Base-by-base conservation (phyloP, 2,888 invertebrate genomes). In the Drosophila meridionalis region DNA sequence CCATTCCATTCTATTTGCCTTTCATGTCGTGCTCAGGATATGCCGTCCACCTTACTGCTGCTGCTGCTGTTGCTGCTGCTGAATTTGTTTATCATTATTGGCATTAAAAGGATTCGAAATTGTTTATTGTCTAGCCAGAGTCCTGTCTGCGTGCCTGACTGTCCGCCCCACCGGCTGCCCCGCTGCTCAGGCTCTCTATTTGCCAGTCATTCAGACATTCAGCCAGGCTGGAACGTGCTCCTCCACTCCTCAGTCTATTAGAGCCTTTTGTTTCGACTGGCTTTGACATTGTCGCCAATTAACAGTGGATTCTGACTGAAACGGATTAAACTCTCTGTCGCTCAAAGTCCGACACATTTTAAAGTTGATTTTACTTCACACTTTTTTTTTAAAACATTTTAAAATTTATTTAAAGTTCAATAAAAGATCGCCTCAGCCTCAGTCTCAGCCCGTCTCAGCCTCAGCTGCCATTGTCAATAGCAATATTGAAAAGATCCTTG, bases 1-100 rank as follows among this genome's bases (percentile, higher is more conserved):
- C 53, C 71, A 48, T 78, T 73, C 57, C 71, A 50, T 78, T 76
- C 67, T 73, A 70, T 79, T 88, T 84, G 87, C 83, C 74, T 86
- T 84, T 77, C 86, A 73, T 76, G 75, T 77, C 70, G 43, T 53
- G 66, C 58, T 36, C 78, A 72, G 69, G 56, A 62, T 55, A 32
- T 52, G 42, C 61, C n/a, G 34, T 20, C 30, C 61, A 55, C 53
- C 53, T 34, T 47, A 57, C 40, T 30, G 38, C 26, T 53, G 34
- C 20, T 42, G 14, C 38, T 36, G 34, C 20, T 56, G 42, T 36
- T 65, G 60, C 60, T 76, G 42, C 74, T 70, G 66, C 66, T 82
- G 86, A 88, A 87, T 87, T 89, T 87, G 90, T 89, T 86, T 89
- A 87, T 89, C 90, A 87, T 90, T 87, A 87, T 89, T 89, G 87